Evolutionary conservation across 2,797 vertebrate species (phyloP).

Genomic region (Melanogrammus aeglefinus): DNA sequence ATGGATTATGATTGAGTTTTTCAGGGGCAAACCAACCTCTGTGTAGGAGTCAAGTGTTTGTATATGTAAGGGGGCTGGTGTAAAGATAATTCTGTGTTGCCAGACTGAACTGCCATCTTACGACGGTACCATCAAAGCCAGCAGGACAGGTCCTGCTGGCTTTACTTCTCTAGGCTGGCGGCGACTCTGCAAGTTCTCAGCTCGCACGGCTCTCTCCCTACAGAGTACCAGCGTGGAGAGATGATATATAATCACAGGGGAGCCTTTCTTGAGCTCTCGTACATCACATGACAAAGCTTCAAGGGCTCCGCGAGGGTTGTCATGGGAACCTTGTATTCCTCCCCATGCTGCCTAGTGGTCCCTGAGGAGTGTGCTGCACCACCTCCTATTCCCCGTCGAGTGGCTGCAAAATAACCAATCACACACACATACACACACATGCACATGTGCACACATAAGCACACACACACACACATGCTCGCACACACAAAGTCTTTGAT

Average conservation of each 20-base stretch:
- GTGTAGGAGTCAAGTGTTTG: background rate
- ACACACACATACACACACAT: background rate
- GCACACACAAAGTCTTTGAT: background rate
- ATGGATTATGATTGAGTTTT: background rate
- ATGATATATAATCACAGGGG: conserved; percentile 28
- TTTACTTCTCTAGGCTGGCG: background rate
- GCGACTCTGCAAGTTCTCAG: conserved; percentile 35
- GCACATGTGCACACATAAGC: background rate
- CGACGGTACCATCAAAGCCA: background rate
- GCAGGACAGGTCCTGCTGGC: background rate
- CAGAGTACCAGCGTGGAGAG: conserved; percentile 7
- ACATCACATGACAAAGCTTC: conserved; percentile 83
- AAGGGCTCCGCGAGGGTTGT: conserved; percentile 84
- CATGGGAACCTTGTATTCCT: conserved; percentile 86
- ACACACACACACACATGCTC: background rate
- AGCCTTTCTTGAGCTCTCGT: conserved; percentile 79
- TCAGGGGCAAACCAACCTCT: background rate
- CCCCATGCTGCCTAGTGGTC: conserved; percentile 74
- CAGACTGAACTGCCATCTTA: background rate
- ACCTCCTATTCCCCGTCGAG: conserved; percentile 1
- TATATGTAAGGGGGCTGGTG: background rate
- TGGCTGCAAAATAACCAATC: background rate
- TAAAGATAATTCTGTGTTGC: background rate
- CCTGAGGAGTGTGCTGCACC: conserved; percentile 74
- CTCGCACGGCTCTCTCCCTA: conserved; percentile 7